Evolutionary conservation across 2,113 vertebrate genomes (phyloP).

Genomic region (Platichthys stellatus): DNA sequence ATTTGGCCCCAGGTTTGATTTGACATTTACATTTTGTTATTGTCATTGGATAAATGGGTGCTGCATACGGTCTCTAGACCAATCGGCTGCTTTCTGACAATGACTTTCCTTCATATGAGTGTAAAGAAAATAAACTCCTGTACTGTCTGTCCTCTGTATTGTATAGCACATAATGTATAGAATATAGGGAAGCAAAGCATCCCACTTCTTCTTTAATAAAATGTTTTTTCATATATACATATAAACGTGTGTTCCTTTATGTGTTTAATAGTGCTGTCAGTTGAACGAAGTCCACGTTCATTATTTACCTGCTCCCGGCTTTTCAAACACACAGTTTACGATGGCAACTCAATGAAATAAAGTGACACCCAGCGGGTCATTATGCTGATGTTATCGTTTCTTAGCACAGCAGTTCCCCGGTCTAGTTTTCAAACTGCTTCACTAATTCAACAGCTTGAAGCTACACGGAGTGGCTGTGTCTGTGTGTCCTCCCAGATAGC

Average conservation of each 20-base stretch:
- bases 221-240: constrained; percentile 15
- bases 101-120: background rate
- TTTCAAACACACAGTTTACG: too few relatives aligned
- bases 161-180: constrained; percentile 61
- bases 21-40: background rate
- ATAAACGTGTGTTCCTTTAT: background rate
- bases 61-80: constrained; percentile 37
- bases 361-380: too few relatives aligned
- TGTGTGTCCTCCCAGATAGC: too few relatives aligned
- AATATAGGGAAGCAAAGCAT: constrained; percentile 36
- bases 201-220: constrained; percentile 69
- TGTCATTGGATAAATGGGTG: constrained; percentile 35
- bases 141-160: constrained; percentile 28
- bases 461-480: too few relatives aligned
- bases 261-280: background rate
- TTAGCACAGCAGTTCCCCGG: too few relatives aligned
- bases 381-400: too few relatives aligned
- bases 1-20: background rate
- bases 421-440: too few relatives aligned
- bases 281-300: too few relatives aligned
- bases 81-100: constrained; percentile 20
- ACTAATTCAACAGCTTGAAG: too few relatives aligned
- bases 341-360: too few relatives aligned
- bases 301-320: too few relatives aligned
- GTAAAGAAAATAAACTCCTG: background rate